Percentiles rank a stretch among this genome's conserved stretches.
phyloP scores from a whole-genome alignment of 2,888 invertebrate species.

The Ectemnius continuus region DNA sequence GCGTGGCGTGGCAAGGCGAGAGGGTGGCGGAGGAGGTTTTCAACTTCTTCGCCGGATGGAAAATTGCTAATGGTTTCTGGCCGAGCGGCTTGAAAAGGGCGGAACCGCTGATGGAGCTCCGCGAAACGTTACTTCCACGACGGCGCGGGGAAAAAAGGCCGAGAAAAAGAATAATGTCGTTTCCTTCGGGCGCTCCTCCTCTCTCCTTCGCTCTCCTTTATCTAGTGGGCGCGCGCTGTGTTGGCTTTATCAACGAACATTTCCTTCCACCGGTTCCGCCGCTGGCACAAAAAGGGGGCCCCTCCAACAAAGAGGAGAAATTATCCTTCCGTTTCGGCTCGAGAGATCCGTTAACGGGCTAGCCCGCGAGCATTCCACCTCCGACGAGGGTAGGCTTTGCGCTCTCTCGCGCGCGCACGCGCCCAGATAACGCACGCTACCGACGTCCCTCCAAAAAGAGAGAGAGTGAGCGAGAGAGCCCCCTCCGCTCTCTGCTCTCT shows the following conservation, averaged over 20 bases:
- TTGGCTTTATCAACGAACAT: slow-evolving; percentile 53
- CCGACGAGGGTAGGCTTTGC: background rate
- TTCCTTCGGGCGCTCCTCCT: slow-evolving; percentile 24
- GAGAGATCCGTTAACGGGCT: slow-evolving; percentile 32
- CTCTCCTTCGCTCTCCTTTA: slow-evolving; percentile 17
- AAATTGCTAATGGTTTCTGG: slow-evolving; percentile 50
- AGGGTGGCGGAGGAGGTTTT: slow-evolving; percentile 21
- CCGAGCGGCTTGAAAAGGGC: slow-evolving; percentile 43
- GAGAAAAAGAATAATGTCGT: slow-evolving; percentile 40
- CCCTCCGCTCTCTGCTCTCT: too few relatives aligned
- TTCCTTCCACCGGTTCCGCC: slow-evolving; percentile 35
- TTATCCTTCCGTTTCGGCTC: slow-evolving; percentile 45
- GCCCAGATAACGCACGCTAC: slow-evolving; percentile 31
- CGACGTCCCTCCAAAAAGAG: slow-evolving; percentile 1
- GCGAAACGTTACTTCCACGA: slow-evolving; percentile 38
- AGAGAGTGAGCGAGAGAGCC: too few relatives aligned
- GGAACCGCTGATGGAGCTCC: slow-evolving; percentile 32
- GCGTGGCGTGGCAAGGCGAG: too few relatives aligned
- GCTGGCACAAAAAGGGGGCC: slow-evolving; percentile 29
- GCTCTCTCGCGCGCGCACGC: background rate
- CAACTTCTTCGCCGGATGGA: slow-evolving; percentile 28
- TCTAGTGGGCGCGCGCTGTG: slow-evolving; percentile 27
- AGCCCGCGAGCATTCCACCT: slow-evolving; percentile 16
- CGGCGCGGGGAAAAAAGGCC: slow-evolving; percentile 18
- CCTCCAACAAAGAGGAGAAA: slow-evolving; percentile 30